phyloP scores from a whole-genome alignment of 2,888 invertebrate genomes.

The Arctia plantaginis region DNA sequence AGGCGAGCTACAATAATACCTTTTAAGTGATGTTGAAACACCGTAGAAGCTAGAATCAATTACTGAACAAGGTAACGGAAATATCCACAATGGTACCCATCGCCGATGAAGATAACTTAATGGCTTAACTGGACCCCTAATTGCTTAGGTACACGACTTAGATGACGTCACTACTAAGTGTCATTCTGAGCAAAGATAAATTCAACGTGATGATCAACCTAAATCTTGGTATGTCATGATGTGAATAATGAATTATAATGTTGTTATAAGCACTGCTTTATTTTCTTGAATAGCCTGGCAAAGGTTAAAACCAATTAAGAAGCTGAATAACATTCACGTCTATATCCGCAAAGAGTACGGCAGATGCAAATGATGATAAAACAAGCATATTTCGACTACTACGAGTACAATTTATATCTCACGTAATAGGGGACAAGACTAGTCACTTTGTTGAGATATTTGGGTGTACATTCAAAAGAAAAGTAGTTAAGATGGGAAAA shows the following conservation, averaged over 20 bases:
- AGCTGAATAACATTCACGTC: not conserved
- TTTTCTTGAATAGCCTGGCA: not conserved
- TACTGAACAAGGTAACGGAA: conserved; percentile 32
- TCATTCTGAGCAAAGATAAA: conserved; percentile 29
- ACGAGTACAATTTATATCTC: not conserved
- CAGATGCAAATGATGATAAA: not conserved
- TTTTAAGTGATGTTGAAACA: conserved; percentile 36
- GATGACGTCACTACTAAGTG: conserved; percentile 26
- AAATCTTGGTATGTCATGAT: conserved; percentile 6
- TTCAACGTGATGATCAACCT: conserved; percentile 28
- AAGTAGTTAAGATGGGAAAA: no score
- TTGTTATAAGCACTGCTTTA: not conserved
- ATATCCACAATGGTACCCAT: conserved; percentile 37
- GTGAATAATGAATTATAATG: not conserved
- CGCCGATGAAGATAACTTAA: conserved; percentile 43
- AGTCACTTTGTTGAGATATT: not conserved
- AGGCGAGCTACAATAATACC: conserved; percentile 45
- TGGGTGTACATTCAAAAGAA: no score
- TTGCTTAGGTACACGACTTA: conserved; percentile 26
- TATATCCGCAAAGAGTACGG: not conserved
- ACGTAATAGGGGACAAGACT: not conserved
- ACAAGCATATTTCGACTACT: not conserved
- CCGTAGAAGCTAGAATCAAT: conserved; percentile 38
- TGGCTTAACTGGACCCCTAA: conserved; percentile 36
- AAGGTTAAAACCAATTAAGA: not conserved